Evolutionary conservation across 2,113 vertebrate genomes (phyloP).

Genomic region (Leiothrix lutea): DNA sequence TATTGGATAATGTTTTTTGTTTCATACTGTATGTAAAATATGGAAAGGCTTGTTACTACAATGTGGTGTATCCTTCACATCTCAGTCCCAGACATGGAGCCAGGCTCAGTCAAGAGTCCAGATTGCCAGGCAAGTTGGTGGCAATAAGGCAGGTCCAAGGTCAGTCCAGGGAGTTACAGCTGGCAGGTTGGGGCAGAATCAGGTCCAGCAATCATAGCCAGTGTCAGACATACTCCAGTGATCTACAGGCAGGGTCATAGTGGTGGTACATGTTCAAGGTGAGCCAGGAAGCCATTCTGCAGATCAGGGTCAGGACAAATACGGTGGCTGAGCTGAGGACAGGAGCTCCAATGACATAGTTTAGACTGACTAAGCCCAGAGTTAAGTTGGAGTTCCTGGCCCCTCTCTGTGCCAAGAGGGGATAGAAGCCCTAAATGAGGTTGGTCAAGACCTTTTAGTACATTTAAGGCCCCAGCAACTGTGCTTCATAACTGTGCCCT

Average conservation of each 20-base stretch:
- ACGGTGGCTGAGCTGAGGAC: rapidly evolving
- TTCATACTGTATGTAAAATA: background rate
- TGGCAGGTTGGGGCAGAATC: background rate
- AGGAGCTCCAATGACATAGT: background rate
- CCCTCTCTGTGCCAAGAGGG: background rate
- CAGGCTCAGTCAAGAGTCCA: background rate
- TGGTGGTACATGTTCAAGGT: background rate
- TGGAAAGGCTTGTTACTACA: background rate
- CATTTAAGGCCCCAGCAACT: background rate
- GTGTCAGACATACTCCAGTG: background rate
- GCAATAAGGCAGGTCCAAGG: background rate
- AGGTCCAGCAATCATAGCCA: background rate
- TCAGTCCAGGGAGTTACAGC: background rate
- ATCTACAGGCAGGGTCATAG: background rate
- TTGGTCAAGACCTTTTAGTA: background rate
- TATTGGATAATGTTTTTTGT: background rate
- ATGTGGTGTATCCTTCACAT: background rate
- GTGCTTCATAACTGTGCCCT: background rate
- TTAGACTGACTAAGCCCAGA: background rate
- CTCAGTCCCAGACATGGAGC: too few species aligned
- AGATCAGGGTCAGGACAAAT: background rate
- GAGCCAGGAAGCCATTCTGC: background rate
- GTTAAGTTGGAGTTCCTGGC: background rate
- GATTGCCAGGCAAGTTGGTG: background rate
- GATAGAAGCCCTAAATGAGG: background rate